These are phyloP conservation scores for Heliconius charithonia DNA, from an alignment of 2,888 invertebrate genomes.

Conservation along the genomic window DNA sequence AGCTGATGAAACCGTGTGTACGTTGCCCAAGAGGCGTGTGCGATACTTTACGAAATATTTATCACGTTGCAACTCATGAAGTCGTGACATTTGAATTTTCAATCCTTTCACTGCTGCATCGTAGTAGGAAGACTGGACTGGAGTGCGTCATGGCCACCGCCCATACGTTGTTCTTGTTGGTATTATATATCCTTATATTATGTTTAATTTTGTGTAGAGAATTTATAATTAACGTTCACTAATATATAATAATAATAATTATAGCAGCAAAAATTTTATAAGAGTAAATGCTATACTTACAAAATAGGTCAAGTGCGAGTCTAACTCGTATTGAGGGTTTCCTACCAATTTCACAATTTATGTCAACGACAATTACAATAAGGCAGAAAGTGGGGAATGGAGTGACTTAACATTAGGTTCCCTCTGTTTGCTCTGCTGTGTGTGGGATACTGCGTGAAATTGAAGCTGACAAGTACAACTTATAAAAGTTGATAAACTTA, in stretches of 20 bases:
- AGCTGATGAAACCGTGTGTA: constrained; percentile 60
- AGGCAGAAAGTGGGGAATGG: too few species aligned
- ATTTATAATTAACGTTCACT: neutral
- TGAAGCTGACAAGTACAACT: too few species aligned
- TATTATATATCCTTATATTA: neutral
- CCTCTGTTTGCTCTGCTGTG: too few species aligned
- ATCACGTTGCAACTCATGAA: constrained; percentile 71
- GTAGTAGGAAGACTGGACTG: constrained; percentile 44
- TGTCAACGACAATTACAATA: too few species aligned
- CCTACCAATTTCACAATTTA: too few species aligned
- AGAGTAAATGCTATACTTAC: neutral
- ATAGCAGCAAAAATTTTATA: neutral
- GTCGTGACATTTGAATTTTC: constrained; percentile 70
- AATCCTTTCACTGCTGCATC: constrained; percentile 69
- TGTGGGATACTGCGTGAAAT: too few species aligned
- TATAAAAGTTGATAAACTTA: too few species aligned
- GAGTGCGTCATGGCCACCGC: constrained; percentile 39
- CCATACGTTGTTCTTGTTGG: constrained; percentile 15
- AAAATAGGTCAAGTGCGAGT: too few species aligned
- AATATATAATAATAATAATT: neutral
- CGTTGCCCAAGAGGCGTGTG: constrained; percentile 66
- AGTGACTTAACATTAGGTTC: too few species aligned
- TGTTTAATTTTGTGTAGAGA: neutral
- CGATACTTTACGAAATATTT: constrained; percentile 74
- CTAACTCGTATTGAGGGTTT: too few species aligned